Evolutionary conservation across 1,140 invertebrate genomes (phyloP), one percentile per base, ranked within the genome.

Genomic region (Zaprionus africanus): DNA sequence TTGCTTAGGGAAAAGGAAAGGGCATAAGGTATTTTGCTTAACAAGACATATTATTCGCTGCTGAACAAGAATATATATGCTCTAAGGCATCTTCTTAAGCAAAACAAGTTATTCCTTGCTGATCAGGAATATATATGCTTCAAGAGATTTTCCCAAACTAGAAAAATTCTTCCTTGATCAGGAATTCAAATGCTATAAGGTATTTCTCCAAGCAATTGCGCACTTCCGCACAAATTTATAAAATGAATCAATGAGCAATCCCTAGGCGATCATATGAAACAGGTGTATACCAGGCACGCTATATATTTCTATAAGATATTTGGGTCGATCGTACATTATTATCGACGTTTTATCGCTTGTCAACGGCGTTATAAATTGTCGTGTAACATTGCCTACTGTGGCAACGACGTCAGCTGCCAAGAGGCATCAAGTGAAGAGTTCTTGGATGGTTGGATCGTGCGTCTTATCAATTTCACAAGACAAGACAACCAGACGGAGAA

Each of bases 301-400:
- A 59, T 65, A 41, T 38, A 26, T 31, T 34, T 51, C 12, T 70
- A 31, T 53, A 24, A 31, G 26, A 57, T 76, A 72, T 72, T 65
- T 76, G 38, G 74, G 68, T 61, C 74, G 73, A 63, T 65, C 68
- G 74, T 24, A 62, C 67, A 60, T 66, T 67, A 72, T 73, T 73
- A 77, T 77, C 75, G 75, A 67, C 53, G 73, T 59, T 73, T 34
- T 51, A 19, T 56, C 24, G 34, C 34, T 63, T 65, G 70, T 59
- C 58, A 60, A 43, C 61, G 53, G 57, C 53, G 54, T 69, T 76
- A 72, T 85, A 86, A 81, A 85, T 86, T 85, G 75, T 62, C 76
- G 56, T 76, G 79, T 85, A 76, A 82, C 54, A 38, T 51, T 51
- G 26, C 11, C 51, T 43, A 38, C 12, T 41, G 13, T 15, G 36